These are phyloP conservation scores for Sphinx pinastri DNA, from an alignment of 2,888 invertebrate genomes.

Conservation along the genomic window DNA sequence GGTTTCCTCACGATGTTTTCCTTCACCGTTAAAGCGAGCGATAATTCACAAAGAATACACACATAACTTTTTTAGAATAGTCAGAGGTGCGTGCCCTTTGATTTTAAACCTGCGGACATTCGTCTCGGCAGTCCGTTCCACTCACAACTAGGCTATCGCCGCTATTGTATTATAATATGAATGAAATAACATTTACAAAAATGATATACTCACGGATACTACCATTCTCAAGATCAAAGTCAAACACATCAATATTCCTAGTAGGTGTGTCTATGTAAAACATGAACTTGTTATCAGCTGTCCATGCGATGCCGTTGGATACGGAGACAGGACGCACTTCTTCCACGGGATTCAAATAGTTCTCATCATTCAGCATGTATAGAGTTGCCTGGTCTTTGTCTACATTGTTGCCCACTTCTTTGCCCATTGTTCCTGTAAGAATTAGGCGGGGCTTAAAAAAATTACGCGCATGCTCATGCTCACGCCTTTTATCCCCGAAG, in stretches of 20 bases:
- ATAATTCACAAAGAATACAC: too few species aligned
- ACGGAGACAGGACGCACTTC: slow-evolving; percentile 83
- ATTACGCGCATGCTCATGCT: too few species aligned
- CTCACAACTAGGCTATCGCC: too few species aligned
- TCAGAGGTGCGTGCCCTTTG: too few species aligned
- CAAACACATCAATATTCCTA: slow-evolving; percentile 86
- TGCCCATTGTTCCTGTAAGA: slow-evolving; percentile 85
- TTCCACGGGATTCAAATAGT: slow-evolving; percentile 57
- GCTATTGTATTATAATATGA: neutral
- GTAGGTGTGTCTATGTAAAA: slow-evolving; percentile 91
- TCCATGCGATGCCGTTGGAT: slow-evolving; percentile 93
- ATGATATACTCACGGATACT: slow-evolving; percentile 81
- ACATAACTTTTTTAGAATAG: too few species aligned
- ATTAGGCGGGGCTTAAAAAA: neutral
- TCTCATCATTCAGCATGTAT: slow-evolving; percentile 80
- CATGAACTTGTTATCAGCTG: slow-evolving; percentile 86
- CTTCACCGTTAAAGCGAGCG: too few species aligned
- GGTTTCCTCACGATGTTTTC: too few species aligned
- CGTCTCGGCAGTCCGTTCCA: too few species aligned
- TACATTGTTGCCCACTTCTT: slow-evolving; percentile 73
- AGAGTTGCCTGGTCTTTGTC: slow-evolving; percentile 83
- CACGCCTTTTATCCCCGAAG: too few species aligned
- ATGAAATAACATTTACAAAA: too few species aligned
- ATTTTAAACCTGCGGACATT: too few species aligned
- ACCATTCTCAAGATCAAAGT: slow-evolving; percentile 85